phyloP scores from a whole-genome alignment of 2,797 vertebrate genomes.

The Falco novaeseelandiae region DNA sequence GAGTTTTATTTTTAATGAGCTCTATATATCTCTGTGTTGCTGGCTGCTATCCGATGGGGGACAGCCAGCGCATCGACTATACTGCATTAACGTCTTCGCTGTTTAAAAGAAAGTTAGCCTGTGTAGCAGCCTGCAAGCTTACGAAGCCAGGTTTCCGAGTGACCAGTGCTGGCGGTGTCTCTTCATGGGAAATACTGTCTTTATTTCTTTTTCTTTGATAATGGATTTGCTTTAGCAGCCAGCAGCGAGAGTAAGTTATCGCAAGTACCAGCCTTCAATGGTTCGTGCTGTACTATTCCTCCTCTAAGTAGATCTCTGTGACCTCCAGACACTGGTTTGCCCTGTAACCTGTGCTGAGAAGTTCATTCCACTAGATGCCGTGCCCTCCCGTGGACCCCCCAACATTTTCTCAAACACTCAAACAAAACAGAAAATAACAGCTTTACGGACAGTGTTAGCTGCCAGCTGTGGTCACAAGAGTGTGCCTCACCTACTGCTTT shows the following conservation, averaged over 20 bases:
- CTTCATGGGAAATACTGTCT: background rate
- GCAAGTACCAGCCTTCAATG: background rate
- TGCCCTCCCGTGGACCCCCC: background rate
- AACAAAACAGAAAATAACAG: background rate
- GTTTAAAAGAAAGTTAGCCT: background rate
- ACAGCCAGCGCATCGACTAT: background rate
- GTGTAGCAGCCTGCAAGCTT: background rate
- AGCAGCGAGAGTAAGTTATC: background rate
- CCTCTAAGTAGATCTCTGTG: background rate
- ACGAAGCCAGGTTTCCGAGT: fast-evolving
- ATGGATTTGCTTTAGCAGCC: background rate
- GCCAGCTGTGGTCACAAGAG: background rate
- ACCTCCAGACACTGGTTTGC: background rate
- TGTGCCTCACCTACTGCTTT: constrained; percentile 55
- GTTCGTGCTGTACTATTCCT: fast-evolving
- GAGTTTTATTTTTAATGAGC: constrained; percentile 1
- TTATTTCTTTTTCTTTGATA: background rate
- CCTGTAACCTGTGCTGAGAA: background rate
- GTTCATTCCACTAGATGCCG: background rate
- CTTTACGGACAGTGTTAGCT: background rate
- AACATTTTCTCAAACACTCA: fast-evolving
- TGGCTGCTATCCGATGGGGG: background rate
- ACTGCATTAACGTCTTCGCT: background rate
- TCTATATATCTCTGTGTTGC: background rate
- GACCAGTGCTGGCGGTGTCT: fast-evolving